These are phyloP conservation scores for Eurytoma californica DNA, from an alignment of 2,888 invertebrate species.

Conservation along the genomic window DNA sequence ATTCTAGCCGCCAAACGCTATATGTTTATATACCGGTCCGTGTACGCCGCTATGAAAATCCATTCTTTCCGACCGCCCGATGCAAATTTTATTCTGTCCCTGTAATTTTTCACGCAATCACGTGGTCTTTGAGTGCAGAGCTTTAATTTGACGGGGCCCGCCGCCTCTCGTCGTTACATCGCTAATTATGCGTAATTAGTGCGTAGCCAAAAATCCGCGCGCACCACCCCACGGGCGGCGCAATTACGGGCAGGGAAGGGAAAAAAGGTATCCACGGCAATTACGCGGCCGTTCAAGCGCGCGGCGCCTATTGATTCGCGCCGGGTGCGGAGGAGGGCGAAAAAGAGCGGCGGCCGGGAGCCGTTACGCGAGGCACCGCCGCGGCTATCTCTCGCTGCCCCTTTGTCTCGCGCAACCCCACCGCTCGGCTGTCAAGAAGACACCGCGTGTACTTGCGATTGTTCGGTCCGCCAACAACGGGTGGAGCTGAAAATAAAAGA, in stretches of 20 bases:
- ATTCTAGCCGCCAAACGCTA: too few relatives aligned
- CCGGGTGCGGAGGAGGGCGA: neutral
- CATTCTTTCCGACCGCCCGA: neutral
- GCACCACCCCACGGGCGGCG: neutral
- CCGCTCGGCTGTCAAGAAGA: conserved; percentile 20
- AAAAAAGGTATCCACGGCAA: conserved; percentile 8
- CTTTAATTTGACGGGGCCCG: conserved; percentile 15
- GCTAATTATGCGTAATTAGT: conserved; percentile 47
- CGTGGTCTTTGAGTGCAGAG: neutral
- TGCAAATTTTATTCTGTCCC: conserved; percentile 23
- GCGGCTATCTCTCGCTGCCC: conserved; percentile 5
- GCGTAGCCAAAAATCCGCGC: conserved; percentile 11
- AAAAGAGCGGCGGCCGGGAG: too few relatives aligned
- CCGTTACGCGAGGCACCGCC: neutral
- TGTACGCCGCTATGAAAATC: too few relatives aligned
- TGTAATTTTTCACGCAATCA: conserved; percentile 25
- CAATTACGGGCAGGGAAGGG: neutral
- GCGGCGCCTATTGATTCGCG: conserved; percentile 37
- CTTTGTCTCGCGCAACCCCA: conserved; percentile 15
- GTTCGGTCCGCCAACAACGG: conserved; percentile 2
- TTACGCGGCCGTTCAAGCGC: conserved; percentile 16
- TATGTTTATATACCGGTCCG: too few relatives aligned
- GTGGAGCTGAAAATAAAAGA: too few relatives aligned
- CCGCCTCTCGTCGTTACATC: conserved; percentile 5
- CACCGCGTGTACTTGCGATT: conserved; percentile 37